Evolutionary conservation across 2,113 vertebrate genomes (phyloP), one percentile per base, ranked within the genome.

Genomic region (Microtus richardsoni): DNA sequence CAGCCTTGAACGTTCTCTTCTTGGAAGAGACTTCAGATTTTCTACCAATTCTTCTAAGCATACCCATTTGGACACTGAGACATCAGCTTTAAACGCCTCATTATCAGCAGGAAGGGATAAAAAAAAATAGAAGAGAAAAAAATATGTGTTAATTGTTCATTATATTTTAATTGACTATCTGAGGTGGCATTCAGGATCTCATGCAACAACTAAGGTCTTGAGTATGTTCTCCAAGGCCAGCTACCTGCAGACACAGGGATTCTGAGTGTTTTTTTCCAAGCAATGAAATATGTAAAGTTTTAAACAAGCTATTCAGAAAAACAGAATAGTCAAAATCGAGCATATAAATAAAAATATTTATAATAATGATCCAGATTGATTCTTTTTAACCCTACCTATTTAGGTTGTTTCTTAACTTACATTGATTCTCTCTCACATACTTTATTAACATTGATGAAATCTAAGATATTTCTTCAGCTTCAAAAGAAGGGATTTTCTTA

Each of bases 21-120:
- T 47, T 91, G 54, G 84, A 90, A 93, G 95, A 96, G 30, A 88
- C n/a, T 44, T 22, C 41, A 77, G 52, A 93, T 85, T 95, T 90
- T 73, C 77, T 73, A 85, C 66, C 58, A n/a, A 52, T 83, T 88
- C 90, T 96, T 96, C 88, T 82, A 88, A 70, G 49, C 11, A 30
- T 54, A 88, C 8, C 36, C 30, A 58, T 88, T 24, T 0, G 0
- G 39, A 84, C 78, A 89, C 16, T 68, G 83, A 1, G 0, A 70
- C 49, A 89, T 86, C 49, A 75, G 24, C 74, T 89, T 41, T 89
- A 93, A 94, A 90, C 82, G 52, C 70, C 91, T 91, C 73, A 16
- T 88, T 92, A 89, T 90, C 33, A 89, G 66, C 16, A 90, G 19
- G 41, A 79, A 77, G 4, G 17, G 44, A 11, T 19, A 1, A 11